Evolutionary conservation across 2,113 vertebrate genomes (phyloP).

Genomic region (Varanus komodoensis): DNA sequence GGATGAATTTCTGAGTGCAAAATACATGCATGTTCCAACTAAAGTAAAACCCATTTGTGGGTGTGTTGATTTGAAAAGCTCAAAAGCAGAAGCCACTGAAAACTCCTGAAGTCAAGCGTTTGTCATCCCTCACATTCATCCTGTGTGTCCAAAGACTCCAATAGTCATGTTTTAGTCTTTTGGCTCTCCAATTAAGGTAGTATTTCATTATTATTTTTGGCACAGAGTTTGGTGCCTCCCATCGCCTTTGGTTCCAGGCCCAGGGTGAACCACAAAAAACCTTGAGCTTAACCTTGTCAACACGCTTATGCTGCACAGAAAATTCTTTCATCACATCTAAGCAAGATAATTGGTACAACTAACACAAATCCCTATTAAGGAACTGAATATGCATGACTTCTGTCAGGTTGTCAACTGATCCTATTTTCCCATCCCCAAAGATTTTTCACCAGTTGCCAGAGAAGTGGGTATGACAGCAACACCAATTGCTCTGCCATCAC

Average conservation of each 20-base stretch:
- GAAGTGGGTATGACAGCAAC: not conserved
- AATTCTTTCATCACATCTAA: not conserved
- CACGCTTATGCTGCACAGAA: not conserved
- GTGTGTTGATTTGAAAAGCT: too few relatives aligned
- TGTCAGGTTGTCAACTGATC: not conserved
- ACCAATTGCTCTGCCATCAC: not conserved
- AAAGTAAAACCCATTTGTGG: not conserved
- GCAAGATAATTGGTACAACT: not conserved
- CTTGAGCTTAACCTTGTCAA: not conserved
- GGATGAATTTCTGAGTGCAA: not conserved
- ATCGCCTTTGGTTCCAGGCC: not conserved
- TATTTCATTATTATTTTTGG: not conserved
- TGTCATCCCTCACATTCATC: not conserved
- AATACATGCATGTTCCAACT: not conserved
- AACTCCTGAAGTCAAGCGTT: not conserved
- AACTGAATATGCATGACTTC: not conserved
- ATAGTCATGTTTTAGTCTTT: not conserved
- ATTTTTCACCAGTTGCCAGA: not conserved
- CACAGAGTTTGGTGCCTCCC: not conserved
- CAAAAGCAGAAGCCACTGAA: not conserved
- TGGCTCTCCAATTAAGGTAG: not conserved
- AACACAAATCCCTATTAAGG: not conserved
- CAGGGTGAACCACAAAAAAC: not conserved
- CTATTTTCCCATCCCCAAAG: not conserved
- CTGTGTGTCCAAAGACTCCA: not conserved